Evolutionary conservation across 2,113 vertebrate genomes (phyloP).

Genomic region (Lophochroa leadbeateri): DNA sequence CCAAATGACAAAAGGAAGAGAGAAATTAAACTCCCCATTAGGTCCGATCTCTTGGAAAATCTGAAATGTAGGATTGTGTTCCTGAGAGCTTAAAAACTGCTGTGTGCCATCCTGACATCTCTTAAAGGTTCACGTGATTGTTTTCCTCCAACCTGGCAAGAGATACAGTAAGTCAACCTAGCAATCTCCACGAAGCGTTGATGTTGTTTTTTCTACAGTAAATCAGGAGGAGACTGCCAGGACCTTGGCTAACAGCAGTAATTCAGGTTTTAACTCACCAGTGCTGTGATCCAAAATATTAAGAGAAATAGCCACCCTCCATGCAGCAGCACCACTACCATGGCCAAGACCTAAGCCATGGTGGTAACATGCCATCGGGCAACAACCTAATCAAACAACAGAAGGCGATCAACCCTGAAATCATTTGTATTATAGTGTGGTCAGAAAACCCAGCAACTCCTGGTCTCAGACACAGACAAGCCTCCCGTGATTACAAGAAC

Average conservation of each 20-base stretch:
- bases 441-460: not conserved
- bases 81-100: not conserved
- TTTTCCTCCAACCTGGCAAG: not conserved
- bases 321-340: not conserved
- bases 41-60: not conserved
- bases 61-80: not conserved
- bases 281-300: not conserved
- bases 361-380: not conserved
- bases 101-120: not conserved
- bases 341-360: not conserved
- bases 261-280: rapidly evolving
- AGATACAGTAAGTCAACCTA: not conserved
- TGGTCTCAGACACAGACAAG: not conserved
- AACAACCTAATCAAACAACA: not conserved
- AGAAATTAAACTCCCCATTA: not conserved
- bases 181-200: not conserved
- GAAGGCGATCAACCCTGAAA: not conserved
- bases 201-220: not conserved
- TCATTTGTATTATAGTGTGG: rapidly evolving
- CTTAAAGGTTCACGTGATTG: rapidly evolving
- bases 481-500: not conserved
- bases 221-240: not conserved
- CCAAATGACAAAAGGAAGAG: not conserved
- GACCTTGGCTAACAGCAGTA: not conserved
- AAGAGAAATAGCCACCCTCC: not conserved